Conservation (phyloP, 2,888 invertebrate genomes). For the Tachina fera region DNA sequence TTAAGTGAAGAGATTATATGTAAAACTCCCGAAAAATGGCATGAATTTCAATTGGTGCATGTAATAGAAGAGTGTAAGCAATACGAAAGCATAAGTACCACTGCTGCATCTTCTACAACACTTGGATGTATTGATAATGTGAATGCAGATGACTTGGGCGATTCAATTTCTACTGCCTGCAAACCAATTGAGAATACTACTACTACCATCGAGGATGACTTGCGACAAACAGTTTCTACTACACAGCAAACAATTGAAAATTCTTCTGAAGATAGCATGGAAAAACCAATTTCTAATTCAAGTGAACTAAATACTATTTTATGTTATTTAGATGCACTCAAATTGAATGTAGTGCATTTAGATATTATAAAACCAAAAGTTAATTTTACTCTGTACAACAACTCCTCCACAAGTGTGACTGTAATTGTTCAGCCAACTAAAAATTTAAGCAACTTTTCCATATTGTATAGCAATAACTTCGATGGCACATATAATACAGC, state of each 20-base stretch:
- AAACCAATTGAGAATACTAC: too few species aligned
- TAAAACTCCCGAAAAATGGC: constrained; percentile 15
- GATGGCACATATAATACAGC: not conserved
- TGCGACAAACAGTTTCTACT: too few species aligned
- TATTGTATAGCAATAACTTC: constrained; percentile 33
- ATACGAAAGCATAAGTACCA: not conserved
- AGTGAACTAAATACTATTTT: not conserved
- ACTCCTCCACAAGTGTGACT: constrained; percentile 8
- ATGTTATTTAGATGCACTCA: not conserved
- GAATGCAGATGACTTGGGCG: too few species aligned
- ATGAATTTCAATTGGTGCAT: not conserved
- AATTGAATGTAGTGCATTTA: not conserved
- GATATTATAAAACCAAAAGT: not conserved
- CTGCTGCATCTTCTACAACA: not conserved
- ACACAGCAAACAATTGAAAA: too few species aligned
- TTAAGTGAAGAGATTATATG: constrained; percentile 31
- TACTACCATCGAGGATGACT: too few species aligned
- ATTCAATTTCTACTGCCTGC: too few species aligned
- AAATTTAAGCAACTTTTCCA: not conserved
- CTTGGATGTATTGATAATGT: too few species aligned
- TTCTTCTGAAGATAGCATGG: too few species aligned
- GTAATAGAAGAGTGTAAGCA: not conserved
- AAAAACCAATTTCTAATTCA: not conserved
- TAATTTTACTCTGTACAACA: not conserved
- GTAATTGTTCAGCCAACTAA: not conserved